These are phyloP conservation scores for Halcyon badia DNA, from an alignment of 2,797 vertebrate genomes.

Conservation along the genomic window DNA sequence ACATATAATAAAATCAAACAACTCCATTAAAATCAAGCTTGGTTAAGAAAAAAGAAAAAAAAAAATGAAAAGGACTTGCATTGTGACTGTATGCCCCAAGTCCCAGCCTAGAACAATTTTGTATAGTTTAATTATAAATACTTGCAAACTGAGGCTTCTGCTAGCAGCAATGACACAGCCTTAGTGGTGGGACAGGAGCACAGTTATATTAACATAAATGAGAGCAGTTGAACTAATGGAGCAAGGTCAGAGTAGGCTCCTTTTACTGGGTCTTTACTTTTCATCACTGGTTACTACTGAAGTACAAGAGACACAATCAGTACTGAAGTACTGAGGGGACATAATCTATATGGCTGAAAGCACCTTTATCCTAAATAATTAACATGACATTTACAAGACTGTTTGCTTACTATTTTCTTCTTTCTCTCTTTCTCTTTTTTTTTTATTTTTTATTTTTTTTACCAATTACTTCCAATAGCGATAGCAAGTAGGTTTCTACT, in stretches of 20 bases:
- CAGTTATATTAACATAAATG: background rate
- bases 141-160: background rate
- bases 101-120: background rate
- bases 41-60: background rate
- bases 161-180: background rate
- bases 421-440: background rate
- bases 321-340: background rate
- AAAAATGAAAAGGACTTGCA: background rate
- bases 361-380: conserved; percentile 69
- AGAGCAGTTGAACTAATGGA: background rate
- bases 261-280: conserved; percentile 5
- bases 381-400: conserved; percentile 62
- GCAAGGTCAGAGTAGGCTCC: background rate
- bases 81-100: background rate
- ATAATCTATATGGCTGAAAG: background rate
- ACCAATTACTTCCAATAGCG: conserved; percentile 78
- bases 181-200: background rate
- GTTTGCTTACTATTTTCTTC: conserved; percentile 50
- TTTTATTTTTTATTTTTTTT: conserved; percentile 29
- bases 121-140: background rate
- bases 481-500: conserved; percentile 71
- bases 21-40: background rate
- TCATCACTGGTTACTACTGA: background rate
- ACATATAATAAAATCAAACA: background rate
- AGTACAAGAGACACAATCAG: background rate